These are phyloP conservation scores for Andrena chrysosceles DNA, from an alignment of 2,888 invertebrate genomes.

Conservation along the genomic window DNA sequence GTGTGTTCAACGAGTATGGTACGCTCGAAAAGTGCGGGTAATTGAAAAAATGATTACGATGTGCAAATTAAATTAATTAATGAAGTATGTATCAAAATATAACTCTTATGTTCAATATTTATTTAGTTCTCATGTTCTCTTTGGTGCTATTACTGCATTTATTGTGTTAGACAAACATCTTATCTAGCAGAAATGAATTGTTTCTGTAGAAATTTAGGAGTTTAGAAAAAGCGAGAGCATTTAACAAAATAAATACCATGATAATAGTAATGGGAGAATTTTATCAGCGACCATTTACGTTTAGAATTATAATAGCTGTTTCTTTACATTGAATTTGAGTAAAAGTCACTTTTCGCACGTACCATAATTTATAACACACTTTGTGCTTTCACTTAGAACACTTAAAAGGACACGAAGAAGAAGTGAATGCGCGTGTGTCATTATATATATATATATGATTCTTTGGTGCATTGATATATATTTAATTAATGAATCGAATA, in stretches of 20 bases:
- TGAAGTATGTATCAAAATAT: neutral
- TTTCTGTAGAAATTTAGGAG: neutral
- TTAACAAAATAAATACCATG: neutral
- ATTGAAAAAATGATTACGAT: neutral
- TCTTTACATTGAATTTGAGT: neutral
- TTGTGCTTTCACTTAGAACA: constrained; percentile 34
- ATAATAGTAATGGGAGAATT: too few species aligned
- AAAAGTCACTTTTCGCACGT: constrained; percentile 36
- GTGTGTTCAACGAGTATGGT: constrained; percentile 46
- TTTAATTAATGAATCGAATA: constrained; percentile 82
- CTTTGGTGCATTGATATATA: constrained; percentile 74
- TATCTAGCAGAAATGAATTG: neutral
- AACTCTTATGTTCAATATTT: neutral
- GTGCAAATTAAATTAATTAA: neutral
- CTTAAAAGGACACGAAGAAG: constrained; percentile 23
- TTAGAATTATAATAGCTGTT: neutral
- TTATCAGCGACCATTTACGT: neutral
- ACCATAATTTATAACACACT: constrained; percentile 25
- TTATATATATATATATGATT: constrained; percentile 35
- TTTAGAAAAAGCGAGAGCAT: neutral
- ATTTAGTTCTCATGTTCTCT: neutral
- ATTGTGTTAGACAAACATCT: neutral
- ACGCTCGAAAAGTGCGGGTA: constrained; percentile 29
- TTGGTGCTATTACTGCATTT: constrained; percentile 3
- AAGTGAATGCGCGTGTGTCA: constrained; percentile 29